Conservation (phyloP, 2,888 invertebrate genomes). For the Meteorus cinctellus region DNA sequence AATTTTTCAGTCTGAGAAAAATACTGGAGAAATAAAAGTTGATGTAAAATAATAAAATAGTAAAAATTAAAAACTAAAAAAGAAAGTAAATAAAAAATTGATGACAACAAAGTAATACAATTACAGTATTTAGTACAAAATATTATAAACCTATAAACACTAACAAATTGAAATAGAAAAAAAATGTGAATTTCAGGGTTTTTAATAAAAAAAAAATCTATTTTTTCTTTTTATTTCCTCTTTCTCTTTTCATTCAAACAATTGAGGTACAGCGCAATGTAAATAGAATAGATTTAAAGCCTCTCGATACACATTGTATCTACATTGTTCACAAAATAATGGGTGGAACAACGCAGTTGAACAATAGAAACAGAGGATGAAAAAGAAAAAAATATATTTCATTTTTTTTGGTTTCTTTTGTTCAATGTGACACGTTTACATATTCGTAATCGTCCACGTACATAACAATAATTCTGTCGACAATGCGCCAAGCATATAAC, state of each 20-base stretch:
- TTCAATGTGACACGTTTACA: not conserved
- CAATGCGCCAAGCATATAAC: not conserved
- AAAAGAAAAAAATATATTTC: not conserved
- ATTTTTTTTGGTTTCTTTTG: not conserved
- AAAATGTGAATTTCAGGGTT: not conserved
- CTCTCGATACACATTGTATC: not conserved
- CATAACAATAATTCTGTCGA: not conserved
- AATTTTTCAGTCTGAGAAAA: conserved; percentile 25
- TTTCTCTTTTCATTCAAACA: not conserved
- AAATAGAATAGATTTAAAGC: conserved; percentile 5
- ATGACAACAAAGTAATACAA: not conserved
- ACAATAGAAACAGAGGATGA: conserved; percentile 7
- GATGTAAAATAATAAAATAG: not conserved
- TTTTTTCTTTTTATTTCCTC: not conserved
- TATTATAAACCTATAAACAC: too few species aligned
- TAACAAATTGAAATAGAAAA: not conserved
- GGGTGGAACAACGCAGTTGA: conserved; percentile 15
- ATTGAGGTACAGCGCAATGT: conserved; percentile 1
- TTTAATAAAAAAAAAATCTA: not conserved
- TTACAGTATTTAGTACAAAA: not conserved
- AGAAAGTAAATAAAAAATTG: conserved; percentile 19
- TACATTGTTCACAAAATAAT: conserved; percentile 32
- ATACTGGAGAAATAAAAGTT: not conserved
- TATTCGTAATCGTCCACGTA: conserved; percentile 1
- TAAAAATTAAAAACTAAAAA: not conserved